Percentiles rank a stretch among this genome's conserved stretches.
phyloP scores from a whole-genome alignment of 2,888 invertebrate genomes.

The Eristalinus aeneus region DNA sequence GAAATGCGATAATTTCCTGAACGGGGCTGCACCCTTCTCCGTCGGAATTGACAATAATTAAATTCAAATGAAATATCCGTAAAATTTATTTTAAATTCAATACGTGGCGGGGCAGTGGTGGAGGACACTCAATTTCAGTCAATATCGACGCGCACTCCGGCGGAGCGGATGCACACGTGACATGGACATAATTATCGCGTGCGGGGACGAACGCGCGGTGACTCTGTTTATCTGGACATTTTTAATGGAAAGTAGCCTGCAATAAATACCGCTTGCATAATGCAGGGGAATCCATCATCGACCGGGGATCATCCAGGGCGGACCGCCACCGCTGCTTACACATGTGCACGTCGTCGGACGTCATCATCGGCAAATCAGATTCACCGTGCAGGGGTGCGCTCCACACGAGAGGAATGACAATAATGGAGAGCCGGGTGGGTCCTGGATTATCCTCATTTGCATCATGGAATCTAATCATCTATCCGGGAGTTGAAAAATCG shows the following conservation, averaged over 20 bases:
- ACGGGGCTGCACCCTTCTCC: not conserved
- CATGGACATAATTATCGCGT: constrained; percentile 58
- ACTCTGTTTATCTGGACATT: constrained; percentile 25
- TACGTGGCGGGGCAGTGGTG: not conserved
- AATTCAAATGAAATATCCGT: constrained; percentile 61
- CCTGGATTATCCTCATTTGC: constrained; percentile 69
- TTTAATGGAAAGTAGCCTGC: constrained; percentile 56
- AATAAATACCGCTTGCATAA: constrained; percentile 57
- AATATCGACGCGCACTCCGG: not conserved
- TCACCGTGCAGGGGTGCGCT: constrained; percentile 54
- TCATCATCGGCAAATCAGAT: constrained; percentile 67
- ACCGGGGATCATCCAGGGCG: not conserved
- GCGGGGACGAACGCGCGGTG: not conserved
- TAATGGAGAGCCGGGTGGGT: constrained; percentile 54
- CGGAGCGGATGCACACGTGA: constrained; percentile 28
- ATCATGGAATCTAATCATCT: constrained; percentile 69
- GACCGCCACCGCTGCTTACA: too few species aligned
- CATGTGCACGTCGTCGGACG: constrained; percentile 5
- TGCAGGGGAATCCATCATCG: constrained; percentile 59
- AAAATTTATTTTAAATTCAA: constrained; percentile 58
- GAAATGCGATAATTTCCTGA: constrained; percentile 46
- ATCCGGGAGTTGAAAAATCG: constrained; percentile 50
- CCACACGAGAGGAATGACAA: constrained; percentile 59
- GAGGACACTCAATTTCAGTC: not conserved
- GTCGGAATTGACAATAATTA: constrained; percentile 47